Conservation (phyloP, 1,140 invertebrate genomes). For the Pseudomyrmex concolor region DNA sequence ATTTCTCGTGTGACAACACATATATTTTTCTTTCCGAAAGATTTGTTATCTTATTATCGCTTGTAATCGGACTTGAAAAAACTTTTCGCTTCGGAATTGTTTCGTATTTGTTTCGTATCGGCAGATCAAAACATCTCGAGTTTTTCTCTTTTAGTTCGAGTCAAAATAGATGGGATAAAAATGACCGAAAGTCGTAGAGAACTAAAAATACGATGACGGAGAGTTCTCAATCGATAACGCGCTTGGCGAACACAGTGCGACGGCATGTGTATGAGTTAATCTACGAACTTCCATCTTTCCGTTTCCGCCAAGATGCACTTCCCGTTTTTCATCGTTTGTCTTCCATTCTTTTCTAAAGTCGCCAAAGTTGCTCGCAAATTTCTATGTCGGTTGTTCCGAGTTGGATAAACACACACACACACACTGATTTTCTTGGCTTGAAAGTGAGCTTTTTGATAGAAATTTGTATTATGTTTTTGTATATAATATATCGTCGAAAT, state of each 20-base stretch:
- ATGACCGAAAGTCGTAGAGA: background rate
- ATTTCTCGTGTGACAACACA: background rate
- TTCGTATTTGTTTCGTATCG: background rate
- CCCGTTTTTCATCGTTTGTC: background rate
- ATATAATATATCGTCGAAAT: too few relatives aligned
- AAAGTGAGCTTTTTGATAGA: background rate
- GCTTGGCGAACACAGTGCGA: background rate
- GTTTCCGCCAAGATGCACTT: background rate
- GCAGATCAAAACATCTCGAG: too few relatives aligned
- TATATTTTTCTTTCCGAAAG: background rate
- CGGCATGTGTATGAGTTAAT: slow-evolving; percentile 5
- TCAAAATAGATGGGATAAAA: background rate
- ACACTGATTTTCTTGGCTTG: background rate
- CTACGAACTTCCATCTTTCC: slow-evolving; percentile 4
- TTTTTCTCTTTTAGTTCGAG: background rate
- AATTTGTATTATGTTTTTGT: background rate
- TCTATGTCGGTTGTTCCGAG: background rate
- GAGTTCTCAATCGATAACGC: background rate
- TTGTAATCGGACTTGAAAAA: background rate
- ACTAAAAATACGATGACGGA: background rate
- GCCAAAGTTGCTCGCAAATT: background rate
- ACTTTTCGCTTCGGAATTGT: background rate
- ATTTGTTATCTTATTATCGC: background rate
- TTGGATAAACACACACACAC: background rate
- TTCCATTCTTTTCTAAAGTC: slow-evolving; percentile 18